phyloP scores from a whole-genome alignment of 2,113 vertebrate species.

The Rhinolophus sinicus region DNA sequence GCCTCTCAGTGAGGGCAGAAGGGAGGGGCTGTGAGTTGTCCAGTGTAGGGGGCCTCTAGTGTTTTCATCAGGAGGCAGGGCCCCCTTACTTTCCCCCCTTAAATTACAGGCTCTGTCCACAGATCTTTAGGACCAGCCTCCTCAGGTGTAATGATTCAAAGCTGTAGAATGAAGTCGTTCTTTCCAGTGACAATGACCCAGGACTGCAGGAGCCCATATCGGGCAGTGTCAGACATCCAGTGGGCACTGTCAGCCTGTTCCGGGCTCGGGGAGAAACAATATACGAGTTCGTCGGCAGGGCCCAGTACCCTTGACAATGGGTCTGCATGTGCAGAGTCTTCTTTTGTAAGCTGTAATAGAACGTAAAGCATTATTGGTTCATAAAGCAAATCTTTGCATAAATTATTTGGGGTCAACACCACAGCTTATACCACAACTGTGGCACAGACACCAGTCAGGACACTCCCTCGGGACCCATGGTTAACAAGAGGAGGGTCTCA shows the following conservation, averaged over 20 bases:
- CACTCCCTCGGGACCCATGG: background rate
- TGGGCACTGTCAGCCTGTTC: no score
- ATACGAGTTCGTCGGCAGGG: background rate
- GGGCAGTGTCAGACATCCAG: background rate
- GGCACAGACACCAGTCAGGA: background rate
- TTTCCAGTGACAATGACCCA: background rate
- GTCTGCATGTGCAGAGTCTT: background rate
- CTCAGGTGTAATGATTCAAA: background rate
- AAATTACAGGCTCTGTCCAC: background rate
- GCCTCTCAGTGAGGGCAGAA: background rate
- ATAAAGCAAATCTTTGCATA: conserved; percentile 8
- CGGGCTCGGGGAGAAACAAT: background rate
- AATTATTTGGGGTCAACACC: conserved; percentile 56
- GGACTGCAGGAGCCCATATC: background rate
- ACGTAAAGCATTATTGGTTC: background rate
- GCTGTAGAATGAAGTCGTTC: background rate
- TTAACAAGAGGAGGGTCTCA: background rate
- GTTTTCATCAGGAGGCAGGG: background rate
- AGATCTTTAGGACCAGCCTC: background rate
- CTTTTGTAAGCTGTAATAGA: background rate
- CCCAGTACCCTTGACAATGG: background rate
- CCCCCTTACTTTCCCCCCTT: background rate
- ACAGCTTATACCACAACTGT: background rate
- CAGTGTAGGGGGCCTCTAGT: background rate
- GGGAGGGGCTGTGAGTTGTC: background rate